Conservation (phyloP, 2,113 vertebrate genomes). For the Macquaria ambigua region DNA sequence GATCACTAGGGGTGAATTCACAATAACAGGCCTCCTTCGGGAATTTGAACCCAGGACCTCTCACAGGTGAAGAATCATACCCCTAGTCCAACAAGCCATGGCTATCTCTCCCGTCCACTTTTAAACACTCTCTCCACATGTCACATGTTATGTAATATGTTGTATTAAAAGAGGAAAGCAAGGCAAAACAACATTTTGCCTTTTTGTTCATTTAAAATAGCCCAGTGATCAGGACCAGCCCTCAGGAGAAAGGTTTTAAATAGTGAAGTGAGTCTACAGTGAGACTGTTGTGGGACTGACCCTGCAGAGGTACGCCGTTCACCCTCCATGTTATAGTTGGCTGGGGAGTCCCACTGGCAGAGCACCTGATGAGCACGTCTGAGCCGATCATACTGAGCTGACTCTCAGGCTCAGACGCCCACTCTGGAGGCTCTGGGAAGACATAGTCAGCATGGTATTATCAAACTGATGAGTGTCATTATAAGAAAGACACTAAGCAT, state of each 20-base stretch:
- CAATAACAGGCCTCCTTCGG: background rate
- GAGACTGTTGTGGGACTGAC: slow-evolving; percentile 79
- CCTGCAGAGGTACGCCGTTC: slow-evolving; percentile 86
- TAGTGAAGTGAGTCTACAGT: background rate
- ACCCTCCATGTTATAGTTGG: slow-evolving; percentile 89
- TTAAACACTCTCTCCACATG: background rate
- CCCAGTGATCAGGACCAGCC: background rate
- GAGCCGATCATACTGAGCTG: slow-evolving; percentile 88
- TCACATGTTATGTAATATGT: background rate
- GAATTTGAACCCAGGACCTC: background rate
- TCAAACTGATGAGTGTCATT: slow-evolving; percentile 12
- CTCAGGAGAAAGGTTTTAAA: background rate
- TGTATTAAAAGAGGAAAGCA: background rate
- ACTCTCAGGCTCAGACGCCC: slow-evolving; percentile 88
- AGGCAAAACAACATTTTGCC: background rate
- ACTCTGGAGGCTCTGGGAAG: slow-evolving; percentile 90
- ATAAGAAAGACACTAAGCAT: background rate
- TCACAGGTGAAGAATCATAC: background rate
- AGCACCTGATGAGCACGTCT: slow-evolving; percentile 88
- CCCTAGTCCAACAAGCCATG: background rate
- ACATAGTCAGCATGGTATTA: slow-evolving; percentile 51
- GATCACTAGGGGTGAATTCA: background rate
- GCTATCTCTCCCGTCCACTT: background rate
- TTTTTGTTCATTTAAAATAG: background rate
- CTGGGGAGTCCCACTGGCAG: slow-evolving; percentile 88